These are phyloP conservation scores for Odocoileus virginianus DNA, from an alignment of 2,113 vertebrate genomes.

Conservation along the genomic window DNA sequence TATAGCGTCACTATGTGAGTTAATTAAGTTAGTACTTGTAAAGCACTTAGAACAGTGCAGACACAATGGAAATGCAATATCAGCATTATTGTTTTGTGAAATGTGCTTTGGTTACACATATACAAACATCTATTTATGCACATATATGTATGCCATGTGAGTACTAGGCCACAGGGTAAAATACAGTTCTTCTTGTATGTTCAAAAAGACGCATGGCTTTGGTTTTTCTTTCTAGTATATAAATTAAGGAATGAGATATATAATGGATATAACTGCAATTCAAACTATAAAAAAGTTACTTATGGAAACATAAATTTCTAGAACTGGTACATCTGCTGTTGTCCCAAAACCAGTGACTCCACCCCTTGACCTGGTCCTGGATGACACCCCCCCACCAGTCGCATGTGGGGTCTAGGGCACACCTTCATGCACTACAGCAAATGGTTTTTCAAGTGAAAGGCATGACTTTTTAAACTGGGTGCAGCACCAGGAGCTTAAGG, in stretches of 20 bases:
- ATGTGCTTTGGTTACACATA: not conserved
- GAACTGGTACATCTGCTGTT: not conserved
- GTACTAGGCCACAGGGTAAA: not conserved
- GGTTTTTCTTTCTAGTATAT: not conserved
- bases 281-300: slow-evolving; percentile 1
- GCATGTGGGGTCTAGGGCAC: not conserved
- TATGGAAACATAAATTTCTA: not conserved
- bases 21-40: not conserved
- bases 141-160: not conserved
- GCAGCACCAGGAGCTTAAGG: not conserved
- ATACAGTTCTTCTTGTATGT: not conserved
- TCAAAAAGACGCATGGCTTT: not conserved
- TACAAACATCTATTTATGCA: not conserved
- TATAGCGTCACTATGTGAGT: not conserved
- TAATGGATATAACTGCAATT: not conserved
- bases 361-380: not conserved
- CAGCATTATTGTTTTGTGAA: not conserved
- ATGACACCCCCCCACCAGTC: not conserved
- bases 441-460: not conserved
- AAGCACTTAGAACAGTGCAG: not conserved
- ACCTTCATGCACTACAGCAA: not conserved
- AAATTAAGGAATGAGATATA: slow-evolving; percentile 13
- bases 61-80: not conserved
- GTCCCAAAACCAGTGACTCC: not conserved
- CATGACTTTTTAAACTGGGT: not conserved